Evolutionary conservation across 2,113 vertebrate species (phyloP).

Genomic region (Aythya baeri): DNA sequence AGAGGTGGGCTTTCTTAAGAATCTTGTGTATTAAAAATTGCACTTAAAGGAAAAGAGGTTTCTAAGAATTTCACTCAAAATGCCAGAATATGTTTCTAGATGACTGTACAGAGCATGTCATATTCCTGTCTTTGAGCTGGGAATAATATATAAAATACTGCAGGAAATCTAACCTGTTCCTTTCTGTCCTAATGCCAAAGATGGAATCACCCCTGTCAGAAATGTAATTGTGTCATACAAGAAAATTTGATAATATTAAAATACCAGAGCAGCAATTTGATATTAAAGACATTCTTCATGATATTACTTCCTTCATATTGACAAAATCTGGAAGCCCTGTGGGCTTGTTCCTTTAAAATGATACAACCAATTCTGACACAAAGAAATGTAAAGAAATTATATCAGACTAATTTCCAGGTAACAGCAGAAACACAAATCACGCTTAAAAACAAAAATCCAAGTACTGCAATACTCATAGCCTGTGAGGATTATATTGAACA

Average conservation of each 20-base stretch:
- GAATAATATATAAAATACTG: background rate
- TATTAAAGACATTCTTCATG: conserved; percentile 37
- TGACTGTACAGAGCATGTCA: background rate
- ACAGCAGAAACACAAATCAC: background rate
- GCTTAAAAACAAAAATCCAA: background rate
- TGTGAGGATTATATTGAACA: background rate
- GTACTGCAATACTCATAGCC: background rate
- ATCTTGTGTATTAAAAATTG: background rate
- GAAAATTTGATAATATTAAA: conserved; percentile 41
- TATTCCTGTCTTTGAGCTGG: background rate
- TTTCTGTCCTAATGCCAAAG: background rate
- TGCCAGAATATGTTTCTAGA: background rate
- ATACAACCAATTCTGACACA: background rate
- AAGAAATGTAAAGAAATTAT: conserved; percentile 7
- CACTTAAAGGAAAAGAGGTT: background rate
- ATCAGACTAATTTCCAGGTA: background rate
- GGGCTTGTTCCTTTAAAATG: conserved; percentile 32
- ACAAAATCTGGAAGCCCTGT: conserved; percentile 1
- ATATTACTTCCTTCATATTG: conserved; percentile 33
- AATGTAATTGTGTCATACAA: background rate
- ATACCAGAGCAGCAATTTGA: background rate
- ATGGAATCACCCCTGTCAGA: conserved; percentile 4
- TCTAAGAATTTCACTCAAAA: background rate
- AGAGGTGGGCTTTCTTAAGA: background rate
- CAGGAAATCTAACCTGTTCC: background rate